These are phyloP conservation scores for Ibycter americanus DNA, from an alignment of 2,797 vertebrate genomes.

Conservation along the genomic window DNA sequence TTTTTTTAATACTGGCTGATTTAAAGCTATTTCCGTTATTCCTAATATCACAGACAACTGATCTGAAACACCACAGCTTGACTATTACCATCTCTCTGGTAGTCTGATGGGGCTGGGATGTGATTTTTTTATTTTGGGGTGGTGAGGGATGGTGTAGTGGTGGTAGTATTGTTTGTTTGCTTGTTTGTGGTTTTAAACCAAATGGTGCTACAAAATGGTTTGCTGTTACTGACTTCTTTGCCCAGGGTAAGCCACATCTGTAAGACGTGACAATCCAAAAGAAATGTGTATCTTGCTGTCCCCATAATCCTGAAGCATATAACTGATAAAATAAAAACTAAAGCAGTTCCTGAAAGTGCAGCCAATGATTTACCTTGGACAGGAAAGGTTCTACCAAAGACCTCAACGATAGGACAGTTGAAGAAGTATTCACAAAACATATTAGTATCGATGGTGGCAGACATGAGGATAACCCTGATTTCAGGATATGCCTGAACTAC, in stretches of 20 bases:
- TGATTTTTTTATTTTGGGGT: no score
- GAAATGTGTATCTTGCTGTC: neutral
- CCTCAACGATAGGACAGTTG: slow-evolving; percentile 92
- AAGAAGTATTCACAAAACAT: slow-evolving; percentile 98
- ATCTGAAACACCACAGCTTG: neutral
- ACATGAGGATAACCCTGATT: slow-evolving; percentile 92
- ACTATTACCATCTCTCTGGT: neutral
- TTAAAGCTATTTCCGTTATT: neutral
- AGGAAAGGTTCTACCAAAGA: slow-evolving; percentile 90
- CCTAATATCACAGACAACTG: neutral
- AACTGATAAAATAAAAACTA: neutral
- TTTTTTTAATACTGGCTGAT: neutral
- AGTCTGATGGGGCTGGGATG: no score
- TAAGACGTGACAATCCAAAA: neutral
- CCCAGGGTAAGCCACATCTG: neutral
- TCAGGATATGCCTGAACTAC: slow-evolving; percentile 91
- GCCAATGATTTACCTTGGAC: slow-evolving; percentile 84
- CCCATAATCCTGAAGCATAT: neutral
- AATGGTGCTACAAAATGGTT: neutral
- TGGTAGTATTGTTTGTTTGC: neutral
- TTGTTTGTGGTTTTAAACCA: neutral
- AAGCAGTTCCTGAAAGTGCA: neutral
- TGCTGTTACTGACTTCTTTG: neutral
- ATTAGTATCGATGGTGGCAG: slow-evolving; percentile 95
- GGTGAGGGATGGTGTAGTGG: no score